Conservation (phyloP, 2,113 vertebrate species). For the Catagonus wagneri region DNA sequence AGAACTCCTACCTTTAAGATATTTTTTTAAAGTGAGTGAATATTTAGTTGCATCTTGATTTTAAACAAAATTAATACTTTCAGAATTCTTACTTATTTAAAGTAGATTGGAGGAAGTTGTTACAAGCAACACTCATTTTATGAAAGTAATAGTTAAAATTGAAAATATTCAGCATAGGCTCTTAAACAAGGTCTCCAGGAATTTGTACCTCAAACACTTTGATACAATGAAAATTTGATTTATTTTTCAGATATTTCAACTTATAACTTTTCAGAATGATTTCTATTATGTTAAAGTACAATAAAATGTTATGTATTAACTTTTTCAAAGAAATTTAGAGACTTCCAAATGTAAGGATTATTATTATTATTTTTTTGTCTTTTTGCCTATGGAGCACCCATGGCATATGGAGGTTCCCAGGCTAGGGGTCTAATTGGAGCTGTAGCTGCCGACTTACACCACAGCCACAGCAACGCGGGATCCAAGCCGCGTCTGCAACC, state of each 20-base stretch:
- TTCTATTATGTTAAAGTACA: constrained; percentile 48
- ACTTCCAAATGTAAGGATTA: constrained; percentile 68
- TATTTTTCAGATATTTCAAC: constrained; percentile 64
- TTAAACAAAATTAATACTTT: constrained; percentile 17
- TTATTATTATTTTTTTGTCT: constrained; percentile 62
- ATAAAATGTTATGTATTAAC: constrained; percentile 42
- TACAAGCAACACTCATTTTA: constrained; percentile 39
- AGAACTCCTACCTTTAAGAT: constrained; percentile 30
- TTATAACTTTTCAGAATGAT: constrained; percentile 44
- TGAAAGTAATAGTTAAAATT: constrained; percentile 27
- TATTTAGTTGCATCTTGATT: constrained; percentile 26
- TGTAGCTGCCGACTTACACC: no score
- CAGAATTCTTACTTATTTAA: constrained; percentile 38
- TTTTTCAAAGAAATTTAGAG: constrained; percentile 65
- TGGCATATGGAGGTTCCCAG: no score
- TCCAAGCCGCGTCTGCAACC: no score
- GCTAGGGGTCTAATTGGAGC: no score
- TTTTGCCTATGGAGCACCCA: no score
- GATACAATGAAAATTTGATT: constrained; percentile 50
- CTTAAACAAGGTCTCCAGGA: not conserved
- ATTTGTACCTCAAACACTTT: constrained; percentile 44
- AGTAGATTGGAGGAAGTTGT: not conserved
- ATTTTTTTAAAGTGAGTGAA: not conserved
- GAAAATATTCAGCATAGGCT: not conserved
- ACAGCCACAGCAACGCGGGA: no score